phyloP scores from a whole-genome alignment of 2,113 vertebrate genomes.

The Tragelaphus buxtoni region DNA sequence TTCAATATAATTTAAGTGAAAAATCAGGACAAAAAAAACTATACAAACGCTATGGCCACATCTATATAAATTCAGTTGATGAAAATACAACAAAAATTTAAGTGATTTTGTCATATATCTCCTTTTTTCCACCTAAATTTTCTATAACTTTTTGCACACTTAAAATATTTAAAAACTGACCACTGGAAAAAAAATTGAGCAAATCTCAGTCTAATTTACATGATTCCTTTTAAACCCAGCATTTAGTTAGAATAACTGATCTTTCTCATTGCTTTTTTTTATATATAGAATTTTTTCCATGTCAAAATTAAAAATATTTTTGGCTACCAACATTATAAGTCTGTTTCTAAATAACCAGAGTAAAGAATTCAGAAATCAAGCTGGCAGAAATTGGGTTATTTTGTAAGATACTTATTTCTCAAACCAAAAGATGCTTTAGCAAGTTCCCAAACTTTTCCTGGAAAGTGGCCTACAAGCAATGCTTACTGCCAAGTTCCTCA shows the following conservation, averaged over 20 bases:
- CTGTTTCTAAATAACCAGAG: conserved; percentile 31
- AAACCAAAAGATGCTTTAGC: conserved; percentile 1
- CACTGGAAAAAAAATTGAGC: not conserved
- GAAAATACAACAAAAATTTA: conserved; percentile 23
- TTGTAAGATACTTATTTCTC: conserved; percentile 16
- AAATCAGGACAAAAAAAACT: not conserved
- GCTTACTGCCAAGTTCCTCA: not conserved
- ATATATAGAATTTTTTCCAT: conserved; percentile 5
- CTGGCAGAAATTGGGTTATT: conserved; percentile 17
- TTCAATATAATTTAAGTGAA: conserved; percentile 3
- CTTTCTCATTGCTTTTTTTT: not conserved
- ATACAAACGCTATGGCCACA: not conserved
- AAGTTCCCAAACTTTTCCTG: not conserved
- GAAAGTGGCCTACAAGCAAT: not conserved
- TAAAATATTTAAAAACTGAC: conserved; percentile 12
- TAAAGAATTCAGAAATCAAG: conserved; percentile 43
- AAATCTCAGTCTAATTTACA: not conserved
- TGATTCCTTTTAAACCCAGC: not conserved
- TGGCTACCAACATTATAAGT: not conserved
- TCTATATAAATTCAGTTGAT: not conserved
- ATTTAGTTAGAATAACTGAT: not conserved
- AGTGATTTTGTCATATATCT: not conserved
- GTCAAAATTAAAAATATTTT: conserved; percentile 32
- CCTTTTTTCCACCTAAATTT: not conserved
- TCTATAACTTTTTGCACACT: not conserved